Conservation (phyloP, 1,140 invertebrate species). For the Trichoplusia ni region DNA sequence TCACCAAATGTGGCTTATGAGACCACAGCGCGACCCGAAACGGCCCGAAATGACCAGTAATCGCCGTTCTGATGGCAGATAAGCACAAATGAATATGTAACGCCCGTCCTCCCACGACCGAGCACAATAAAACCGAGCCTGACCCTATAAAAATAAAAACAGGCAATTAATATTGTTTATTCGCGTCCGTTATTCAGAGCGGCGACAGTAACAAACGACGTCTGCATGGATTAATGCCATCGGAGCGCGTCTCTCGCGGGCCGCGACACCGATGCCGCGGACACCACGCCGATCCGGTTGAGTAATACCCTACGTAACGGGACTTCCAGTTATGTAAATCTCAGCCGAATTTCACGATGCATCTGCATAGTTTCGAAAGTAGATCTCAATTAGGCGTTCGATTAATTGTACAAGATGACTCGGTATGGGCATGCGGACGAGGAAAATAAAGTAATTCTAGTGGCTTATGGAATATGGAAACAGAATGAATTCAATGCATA, state of each 20-base stretch:
- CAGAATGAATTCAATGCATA: constrained; percentile 33
- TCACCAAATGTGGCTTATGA: constrained; percentile 53
- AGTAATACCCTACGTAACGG: constrained; percentile 77
- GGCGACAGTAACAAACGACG: constrained; percentile 56
- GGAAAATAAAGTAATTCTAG: constrained; percentile 26
- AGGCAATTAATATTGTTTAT: constrained; percentile 75
- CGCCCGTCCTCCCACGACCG: constrained; percentile 65
- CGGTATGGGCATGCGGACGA: constrained; percentile 24
- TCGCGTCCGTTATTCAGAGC: constrained; percentile 67
- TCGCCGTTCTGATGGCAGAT: constrained; percentile 65
- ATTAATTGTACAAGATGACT: constrained; percentile 30
- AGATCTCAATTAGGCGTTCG: constrained; percentile 53
- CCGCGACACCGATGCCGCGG: constrained; percentile 29
- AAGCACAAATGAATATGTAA: constrained; percentile 74
- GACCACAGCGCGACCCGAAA: constrained; percentile 51
- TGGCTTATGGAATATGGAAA: constrained; percentile 41
- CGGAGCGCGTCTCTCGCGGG: constrained; percentile 33
- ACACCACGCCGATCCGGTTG: constrained; percentile 60
- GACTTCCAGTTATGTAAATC: constrained; percentile 79
- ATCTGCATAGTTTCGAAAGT: constrained; percentile 62
- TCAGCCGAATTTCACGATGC: constrained; percentile 73
- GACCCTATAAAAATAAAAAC: constrained; percentile 70
- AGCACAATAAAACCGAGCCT: constrained; percentile 52
- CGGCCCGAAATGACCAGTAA: constrained; percentile 63
- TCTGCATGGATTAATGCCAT: constrained; percentile 51